These are phyloP conservation scores for Eristalis pertinax DNA, from an alignment of 2,888 invertebrate genomes.

Conservation along the genomic window DNA sequence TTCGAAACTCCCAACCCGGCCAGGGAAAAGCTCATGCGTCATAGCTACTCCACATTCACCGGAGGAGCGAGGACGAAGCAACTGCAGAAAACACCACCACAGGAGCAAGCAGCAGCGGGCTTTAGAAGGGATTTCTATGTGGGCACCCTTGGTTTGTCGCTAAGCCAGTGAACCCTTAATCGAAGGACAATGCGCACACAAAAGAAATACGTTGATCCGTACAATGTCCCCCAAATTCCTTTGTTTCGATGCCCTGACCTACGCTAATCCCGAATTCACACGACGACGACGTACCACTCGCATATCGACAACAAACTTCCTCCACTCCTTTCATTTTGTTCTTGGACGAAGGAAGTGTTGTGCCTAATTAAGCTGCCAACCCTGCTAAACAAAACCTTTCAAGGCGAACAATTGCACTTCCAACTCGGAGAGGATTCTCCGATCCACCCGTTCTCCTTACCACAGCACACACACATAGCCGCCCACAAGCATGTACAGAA, in stretches of 20 bases:
- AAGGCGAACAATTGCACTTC: background rate
- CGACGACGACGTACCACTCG: background rate
- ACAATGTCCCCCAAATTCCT: background rate
- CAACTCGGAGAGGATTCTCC: background rate
- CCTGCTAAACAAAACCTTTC: background rate
- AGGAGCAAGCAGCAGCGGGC: background rate
- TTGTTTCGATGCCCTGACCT: constrained; percentile 20
- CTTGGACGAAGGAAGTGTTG: background rate
- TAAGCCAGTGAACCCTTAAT: background rate
- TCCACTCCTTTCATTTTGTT: background rate
- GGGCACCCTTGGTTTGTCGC: background rate
- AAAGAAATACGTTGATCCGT: constrained; percentile 4
- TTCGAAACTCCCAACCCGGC: background rate
- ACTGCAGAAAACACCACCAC: background rate
- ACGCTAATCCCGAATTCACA: background rate
- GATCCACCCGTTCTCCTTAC: background rate
- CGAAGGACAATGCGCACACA: background rate
- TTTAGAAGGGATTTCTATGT: background rate
- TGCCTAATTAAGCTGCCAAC: background rate
- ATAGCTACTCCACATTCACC: background rate
- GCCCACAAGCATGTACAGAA: background rate
- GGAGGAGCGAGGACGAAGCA: background rate
- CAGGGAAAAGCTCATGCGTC: background rate
- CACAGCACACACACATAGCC: background rate
- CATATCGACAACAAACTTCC: background rate